Conservation (phyloP, 2,113 vertebrate genomes). For the Aix galericulata region DNA sequence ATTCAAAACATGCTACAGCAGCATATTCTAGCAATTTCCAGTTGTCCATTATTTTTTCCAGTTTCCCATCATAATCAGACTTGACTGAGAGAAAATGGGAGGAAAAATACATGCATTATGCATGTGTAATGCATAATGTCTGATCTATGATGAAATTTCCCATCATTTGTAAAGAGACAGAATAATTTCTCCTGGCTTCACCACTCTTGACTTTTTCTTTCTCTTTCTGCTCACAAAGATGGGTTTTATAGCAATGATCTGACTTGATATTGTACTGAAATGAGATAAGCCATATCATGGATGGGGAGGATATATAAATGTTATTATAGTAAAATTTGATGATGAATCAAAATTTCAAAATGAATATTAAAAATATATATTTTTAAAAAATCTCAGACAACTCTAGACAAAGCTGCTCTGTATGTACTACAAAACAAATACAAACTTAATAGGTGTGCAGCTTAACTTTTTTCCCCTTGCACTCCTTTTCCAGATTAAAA, state of each 20-base stretch:
- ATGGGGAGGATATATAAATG: neutral
- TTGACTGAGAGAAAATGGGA: conserved; percentile 15
- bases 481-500: neutral
- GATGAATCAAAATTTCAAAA: neutral
- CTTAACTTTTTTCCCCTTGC: neutral
- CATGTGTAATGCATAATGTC: neutral
- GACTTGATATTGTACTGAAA: neutral
- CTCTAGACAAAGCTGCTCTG: neutral
- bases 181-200: neutral
- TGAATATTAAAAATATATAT: neutral
- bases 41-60: conserved; percentile 14
- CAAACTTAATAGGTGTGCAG: neutral
- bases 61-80: neutral
- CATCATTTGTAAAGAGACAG: neutral
- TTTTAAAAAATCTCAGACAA: neutral
- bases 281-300: neutral
- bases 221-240: neutral
- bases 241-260: neutral
- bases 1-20: neutral
- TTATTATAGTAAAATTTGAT: neutral
- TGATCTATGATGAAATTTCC: neutral
- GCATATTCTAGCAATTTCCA: neutral
- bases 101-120: conserved; percentile 6
- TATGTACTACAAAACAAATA: neutral
- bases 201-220: neutral